These are phyloP conservation scores for Mus caroli DNA, from an alignment of 2,797 vertebrate genomes.

Conservation along the genomic window DNA sequence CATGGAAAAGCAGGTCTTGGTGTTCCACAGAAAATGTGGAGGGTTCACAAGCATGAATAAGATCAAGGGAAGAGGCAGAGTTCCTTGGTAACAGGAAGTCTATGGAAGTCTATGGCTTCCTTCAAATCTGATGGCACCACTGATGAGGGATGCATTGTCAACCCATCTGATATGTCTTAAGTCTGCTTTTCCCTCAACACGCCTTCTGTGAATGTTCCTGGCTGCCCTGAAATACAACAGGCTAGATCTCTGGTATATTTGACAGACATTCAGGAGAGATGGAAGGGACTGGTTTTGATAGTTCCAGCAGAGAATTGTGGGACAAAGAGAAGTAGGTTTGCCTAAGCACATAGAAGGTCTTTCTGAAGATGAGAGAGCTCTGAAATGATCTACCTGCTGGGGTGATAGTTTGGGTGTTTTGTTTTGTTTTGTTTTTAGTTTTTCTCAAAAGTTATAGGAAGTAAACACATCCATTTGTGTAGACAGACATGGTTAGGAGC, in stretches of 20 bases:
- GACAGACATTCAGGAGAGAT: background rate
- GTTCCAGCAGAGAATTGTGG: background rate
- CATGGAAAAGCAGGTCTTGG: conserved; percentile 29
- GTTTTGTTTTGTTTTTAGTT: background rate
- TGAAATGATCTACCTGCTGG: background rate
- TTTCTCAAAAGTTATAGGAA: background rate
- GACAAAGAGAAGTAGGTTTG: background rate
- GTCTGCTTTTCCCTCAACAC: background rate
- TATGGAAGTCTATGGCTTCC: background rate
- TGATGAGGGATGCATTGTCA: background rate
- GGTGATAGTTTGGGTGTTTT: background rate
- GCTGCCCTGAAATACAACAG: background rate
- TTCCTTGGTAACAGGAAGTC: background rate
- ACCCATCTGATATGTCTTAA: background rate
- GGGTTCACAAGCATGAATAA: conserved; percentile 20
- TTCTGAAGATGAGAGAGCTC: conserved; percentile 25
- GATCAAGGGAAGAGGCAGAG: background rate
- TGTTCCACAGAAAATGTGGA: background rate
- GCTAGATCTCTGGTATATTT: conserved; percentile 7
- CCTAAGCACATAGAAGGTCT: background rate
- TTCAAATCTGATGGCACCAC: conserved; percentile 19
- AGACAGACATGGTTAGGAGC: conserved; percentile 3
- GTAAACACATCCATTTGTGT: conserved; percentile 17
- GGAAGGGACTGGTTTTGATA: background rate
- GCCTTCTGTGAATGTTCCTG: conserved; percentile 1